phyloP scores from a whole-genome alignment of 2,113 vertebrate genomes.

The Python bivittatus region DNA sequence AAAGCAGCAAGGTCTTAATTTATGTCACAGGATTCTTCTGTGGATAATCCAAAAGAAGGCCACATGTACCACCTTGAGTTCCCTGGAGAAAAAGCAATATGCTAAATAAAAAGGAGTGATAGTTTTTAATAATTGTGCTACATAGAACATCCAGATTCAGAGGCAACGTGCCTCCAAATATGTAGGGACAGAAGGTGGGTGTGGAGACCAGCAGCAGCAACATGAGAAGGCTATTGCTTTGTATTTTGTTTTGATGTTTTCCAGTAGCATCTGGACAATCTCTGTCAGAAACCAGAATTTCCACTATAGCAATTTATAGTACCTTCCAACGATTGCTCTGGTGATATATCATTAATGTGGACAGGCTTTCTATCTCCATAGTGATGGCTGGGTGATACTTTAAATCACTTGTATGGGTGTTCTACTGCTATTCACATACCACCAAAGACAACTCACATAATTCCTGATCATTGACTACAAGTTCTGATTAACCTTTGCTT shows the following conservation, averaged over 20 bases:
- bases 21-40: background rate
- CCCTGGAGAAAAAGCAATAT: background rate
- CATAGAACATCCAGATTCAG: background rate
- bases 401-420: background rate
- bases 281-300: background rate
- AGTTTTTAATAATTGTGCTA: background rate
- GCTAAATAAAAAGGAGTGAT: background rate
- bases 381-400: background rate
- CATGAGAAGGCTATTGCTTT: background rate
- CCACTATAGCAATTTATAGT: background rate
- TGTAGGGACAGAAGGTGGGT: background rate
- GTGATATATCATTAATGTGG: background rate
- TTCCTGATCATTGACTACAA: background rate
- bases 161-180: background rate
- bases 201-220: background rate
- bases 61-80: background rate
- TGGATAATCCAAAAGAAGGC: background rate
- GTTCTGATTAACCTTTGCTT: background rate
- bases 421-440: background rate
- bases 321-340: background rate
- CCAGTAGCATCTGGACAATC: background rate
- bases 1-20: background rate
- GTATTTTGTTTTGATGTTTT: background rate
- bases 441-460: background rate
- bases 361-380: background rate